Percentiles rank a stretch among this genome's conserved stretches.
These are phyloP conservation scores for Arge pagana DNA, from an alignment of 2,888 invertebrate genomes.

Conservation along the genomic window DNA sequence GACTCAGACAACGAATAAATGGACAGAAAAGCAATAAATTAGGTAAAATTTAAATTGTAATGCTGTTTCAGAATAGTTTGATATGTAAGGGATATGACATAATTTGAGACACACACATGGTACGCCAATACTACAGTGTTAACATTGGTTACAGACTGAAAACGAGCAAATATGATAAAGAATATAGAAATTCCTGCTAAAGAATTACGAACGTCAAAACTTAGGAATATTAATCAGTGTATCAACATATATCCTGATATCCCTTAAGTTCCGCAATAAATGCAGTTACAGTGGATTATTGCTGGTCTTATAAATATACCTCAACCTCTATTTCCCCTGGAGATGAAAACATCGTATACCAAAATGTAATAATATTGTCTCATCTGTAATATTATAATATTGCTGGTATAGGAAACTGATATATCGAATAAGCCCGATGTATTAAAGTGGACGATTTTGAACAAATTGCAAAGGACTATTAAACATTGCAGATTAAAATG, in stretches of 20 bases:
- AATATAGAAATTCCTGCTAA: slow-evolving; percentile 6
- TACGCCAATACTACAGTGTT: background rate
- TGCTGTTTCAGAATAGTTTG: slow-evolving; percentile 6
- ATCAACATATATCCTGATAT: too few relatives aligned
- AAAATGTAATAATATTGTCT: slow-evolving; percentile 12
- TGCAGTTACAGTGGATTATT: slow-evolving; percentile 17
- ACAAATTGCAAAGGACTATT: background rate
- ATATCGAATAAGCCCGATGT: too few relatives aligned
- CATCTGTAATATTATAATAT: slow-evolving; percentile 7
- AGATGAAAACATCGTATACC: slow-evolving; percentile 12
- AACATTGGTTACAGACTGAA: background rate
- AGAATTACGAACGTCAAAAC: slow-evolving; percentile 7
- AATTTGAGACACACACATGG: background rate
- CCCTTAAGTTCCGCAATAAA: slow-evolving; percentile 10
- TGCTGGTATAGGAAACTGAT: too few relatives aligned
- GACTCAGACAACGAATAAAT: too few relatives aligned
- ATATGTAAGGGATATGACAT: slow-evolving; percentile 12
- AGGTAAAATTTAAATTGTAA: too few relatives aligned
- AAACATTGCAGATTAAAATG: background rate
- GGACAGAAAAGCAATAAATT: too few relatives aligned
- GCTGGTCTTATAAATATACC: slow-evolving; percentile 14
- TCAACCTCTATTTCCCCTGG: slow-evolving; percentile 21
- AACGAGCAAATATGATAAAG: background rate
- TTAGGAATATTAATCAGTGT: slow-evolving; percentile 6
- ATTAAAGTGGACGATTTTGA: too few relatives aligned